phyloP scores from a whole-genome alignment of 1,140 invertebrate species.

The Varroa destructor region DNA sequence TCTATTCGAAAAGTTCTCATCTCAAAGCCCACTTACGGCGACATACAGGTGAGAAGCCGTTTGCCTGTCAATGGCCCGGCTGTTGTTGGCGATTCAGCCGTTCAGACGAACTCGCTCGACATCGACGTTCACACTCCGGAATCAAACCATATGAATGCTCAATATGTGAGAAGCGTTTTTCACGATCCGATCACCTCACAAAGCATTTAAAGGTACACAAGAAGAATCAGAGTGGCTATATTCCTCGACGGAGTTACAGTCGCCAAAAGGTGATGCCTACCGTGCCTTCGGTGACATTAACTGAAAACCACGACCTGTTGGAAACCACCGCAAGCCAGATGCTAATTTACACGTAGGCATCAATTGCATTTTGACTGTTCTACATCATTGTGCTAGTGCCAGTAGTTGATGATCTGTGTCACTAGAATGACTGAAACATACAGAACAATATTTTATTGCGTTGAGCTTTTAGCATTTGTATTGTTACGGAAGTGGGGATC shows the following conservation, averaged over 20 bases:
- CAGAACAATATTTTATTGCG: no score
- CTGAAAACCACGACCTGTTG: background rate
- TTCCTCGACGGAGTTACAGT: conserved; percentile 32
- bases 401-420: no score
- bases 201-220: conserved; percentile 73
- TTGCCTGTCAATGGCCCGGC: conserved; percentile 73
- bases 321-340: background rate
- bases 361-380: background rate
- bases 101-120: conserved; percentile 76
- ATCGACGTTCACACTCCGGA: conserved; percentile 64
- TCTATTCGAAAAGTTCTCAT: conserved; percentile 84
- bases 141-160: conserved; percentile 71
- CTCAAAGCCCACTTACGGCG: conserved; percentile 80
- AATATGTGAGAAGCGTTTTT: conserved; percentile 69
- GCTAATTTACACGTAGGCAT: conserved; percentile 13
- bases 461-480: no score
- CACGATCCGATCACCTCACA: conserved; percentile 72
- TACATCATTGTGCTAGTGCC: no score
- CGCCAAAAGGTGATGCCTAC: conserved; percentile 12
- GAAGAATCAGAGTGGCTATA: conserved; percentile 31
- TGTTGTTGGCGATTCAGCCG: conserved; percentile 85
- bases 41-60: conserved; percentile 89
- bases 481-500: no score
- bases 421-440: no score
- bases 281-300: background rate